Evolutionary conservation across 2,888 invertebrate genomes (phyloP).

Genomic region (Athalia rosae): DNA sequence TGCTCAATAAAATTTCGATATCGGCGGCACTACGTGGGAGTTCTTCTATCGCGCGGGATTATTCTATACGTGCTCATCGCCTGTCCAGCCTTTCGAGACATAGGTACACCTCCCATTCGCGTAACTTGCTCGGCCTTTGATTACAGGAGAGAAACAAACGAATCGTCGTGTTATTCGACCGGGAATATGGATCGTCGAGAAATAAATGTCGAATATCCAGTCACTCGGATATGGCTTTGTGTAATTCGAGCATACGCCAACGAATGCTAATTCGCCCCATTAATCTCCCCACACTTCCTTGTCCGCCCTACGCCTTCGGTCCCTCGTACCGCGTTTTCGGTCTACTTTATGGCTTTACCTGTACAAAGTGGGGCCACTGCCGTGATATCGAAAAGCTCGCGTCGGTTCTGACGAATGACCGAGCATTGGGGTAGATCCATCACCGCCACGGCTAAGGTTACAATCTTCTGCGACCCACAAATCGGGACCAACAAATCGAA

Average conservation of each 20-base stretch:
- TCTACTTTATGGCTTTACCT: conserved; percentile 21
- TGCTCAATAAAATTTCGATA: not conserved
- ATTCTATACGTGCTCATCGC: conserved; percentile 20
- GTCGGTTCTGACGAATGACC: conserved; percentile 27
- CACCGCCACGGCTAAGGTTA: not conserved
- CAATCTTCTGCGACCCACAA: not conserved
- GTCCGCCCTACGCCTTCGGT: not conserved
- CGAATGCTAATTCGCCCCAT: conserved; percentile 71
- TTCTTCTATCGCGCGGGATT: conserved; percentile 12
- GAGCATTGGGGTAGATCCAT: conserved; percentile 11
- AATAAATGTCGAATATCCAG: conserved; percentile 51
- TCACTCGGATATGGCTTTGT: conserved; percentile 64
- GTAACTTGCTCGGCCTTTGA: conserved; percentile 56
- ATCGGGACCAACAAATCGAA: not conserved
- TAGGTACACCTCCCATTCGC: conserved; percentile 33
- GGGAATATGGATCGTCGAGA: conserved; percentile 63
- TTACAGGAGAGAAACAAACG: conserved; percentile 69
- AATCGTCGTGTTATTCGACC: conserved; percentile 70
- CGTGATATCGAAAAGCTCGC: conserved; percentile 35
- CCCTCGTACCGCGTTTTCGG: conserved; percentile 8
- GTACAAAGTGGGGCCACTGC: conserved; percentile 25
- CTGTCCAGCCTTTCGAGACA: not conserved
- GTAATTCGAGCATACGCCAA: conserved; percentile 70
- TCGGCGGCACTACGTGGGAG: not conserved
- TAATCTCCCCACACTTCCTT: conserved; percentile 60